Percentiles rank a stretch among this genome's conserved stretches.
phyloP scores from a whole-genome alignment of 2,888 invertebrate species.

The Limnephilus marmoratus region DNA sequence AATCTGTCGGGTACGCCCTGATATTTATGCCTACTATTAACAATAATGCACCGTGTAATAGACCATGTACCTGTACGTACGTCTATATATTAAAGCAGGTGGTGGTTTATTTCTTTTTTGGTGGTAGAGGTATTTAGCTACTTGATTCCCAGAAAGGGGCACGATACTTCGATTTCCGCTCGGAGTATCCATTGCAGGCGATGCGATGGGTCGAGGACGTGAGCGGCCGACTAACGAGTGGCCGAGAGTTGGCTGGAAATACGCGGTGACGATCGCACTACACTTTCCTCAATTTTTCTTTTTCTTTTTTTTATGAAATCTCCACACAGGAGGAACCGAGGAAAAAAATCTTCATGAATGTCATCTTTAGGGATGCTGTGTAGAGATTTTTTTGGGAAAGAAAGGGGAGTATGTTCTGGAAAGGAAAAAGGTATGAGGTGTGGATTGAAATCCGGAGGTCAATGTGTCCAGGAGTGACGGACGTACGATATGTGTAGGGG shows the following conservation, averaged over 20 bases:
- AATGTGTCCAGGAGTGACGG: no score
- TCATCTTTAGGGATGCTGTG: no score
- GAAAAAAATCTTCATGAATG: no score
- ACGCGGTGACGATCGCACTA: background rate
- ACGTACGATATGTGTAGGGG: no score
- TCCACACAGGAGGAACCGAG: no score
- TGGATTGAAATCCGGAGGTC: no score
- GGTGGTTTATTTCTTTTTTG: background rate
- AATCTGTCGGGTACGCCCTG: no score
- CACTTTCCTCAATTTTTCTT: background rate
- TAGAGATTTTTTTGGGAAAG: no score
- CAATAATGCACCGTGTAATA: background rate
- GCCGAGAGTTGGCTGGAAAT: background rate
- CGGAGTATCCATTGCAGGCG: constrained; percentile 62
- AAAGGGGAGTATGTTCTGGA: no score
- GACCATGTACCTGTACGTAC: background rate
- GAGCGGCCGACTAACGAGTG: constrained; percentile 61
- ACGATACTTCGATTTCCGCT: constrained; percentile 64
- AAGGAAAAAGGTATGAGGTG: no score
- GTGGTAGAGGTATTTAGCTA: constrained; percentile 58
- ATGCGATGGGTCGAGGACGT: constrained; percentile 56
- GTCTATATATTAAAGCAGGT: background rate
- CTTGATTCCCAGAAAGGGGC: constrained; percentile 56
- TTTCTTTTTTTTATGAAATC: background rate
- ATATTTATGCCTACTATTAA: no score